Base-by-base conservation (phyloP, 2,888 invertebrate genomes). In the Drosophila seclusa region DNA sequence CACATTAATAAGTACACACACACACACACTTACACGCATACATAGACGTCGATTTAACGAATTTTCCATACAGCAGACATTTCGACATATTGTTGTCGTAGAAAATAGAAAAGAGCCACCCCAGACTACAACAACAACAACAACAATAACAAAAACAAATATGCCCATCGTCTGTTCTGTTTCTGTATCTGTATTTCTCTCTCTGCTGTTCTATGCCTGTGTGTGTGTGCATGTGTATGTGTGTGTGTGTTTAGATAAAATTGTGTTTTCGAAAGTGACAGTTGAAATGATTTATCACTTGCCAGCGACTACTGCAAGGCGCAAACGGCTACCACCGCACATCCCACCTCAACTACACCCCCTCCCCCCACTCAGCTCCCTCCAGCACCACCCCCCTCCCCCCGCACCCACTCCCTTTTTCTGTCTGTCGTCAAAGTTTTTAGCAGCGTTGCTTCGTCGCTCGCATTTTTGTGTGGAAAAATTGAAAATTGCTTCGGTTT, bases 241-340 rank as follows among this genome's bases (percentile, higher is more conserved):
- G 38, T 68, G 36, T 82, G 73, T 81, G 84, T 88, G 83, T 89
- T 91, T 91, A 92, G 92, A 92, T 92, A 92, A 92, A 92, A 92
- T 92, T 92, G 92, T 92, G 91, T 92, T 92, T 91, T 91, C 91
- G 89, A 92, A 92, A 92, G 92, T 92, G 92, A 92, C 92, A 92
- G 92, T 91, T 91, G 89, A 92, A 92, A 92, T 92, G 92, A 92
- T 92, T 92, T 92, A 92, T 92, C 92, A 92, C 92, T 90, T 87
- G 81, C 84, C 87, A 82, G 81, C 85, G 88, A 79, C 81, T 87
- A 80, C 82, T 87, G 87, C 85, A 87, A 84, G 79, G 78, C 83
- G 83, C 79, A 84, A 76, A 77, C 69, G 73, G 71, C 79, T 73
- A 63, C 68, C 79, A 69, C 52, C 66, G 16, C 45, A 45, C 24